Base-by-base conservation (phyloP, 2,113 vertebrate species). In the Melanostigma gelatinosum region DNA sequence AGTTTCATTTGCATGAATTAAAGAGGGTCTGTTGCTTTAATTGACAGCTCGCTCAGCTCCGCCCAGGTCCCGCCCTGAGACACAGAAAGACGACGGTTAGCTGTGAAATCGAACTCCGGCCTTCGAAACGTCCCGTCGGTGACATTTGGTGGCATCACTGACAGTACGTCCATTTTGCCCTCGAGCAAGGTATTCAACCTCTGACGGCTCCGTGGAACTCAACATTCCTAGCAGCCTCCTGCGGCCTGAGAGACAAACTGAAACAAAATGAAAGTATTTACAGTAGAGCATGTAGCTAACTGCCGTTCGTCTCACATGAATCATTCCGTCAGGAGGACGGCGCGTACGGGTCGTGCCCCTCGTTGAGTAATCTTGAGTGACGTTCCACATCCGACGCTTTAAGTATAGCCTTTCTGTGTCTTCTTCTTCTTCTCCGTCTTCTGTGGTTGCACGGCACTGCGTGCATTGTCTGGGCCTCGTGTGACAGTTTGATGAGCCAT, bases 401-500 rank as follows among this genome's bases (percentile, higher is more conserved):
- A 87, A 87, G 74, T 89, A 85, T 71, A 88, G 77, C 38, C 75
- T 79, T 79, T 78, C 65, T 38, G 27, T 77, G 50, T 36, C 18
- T 27, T 55, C 54, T 4, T 38, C 18, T 22, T 62, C 60, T 11
- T 62, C 36, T 22, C 76, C 46, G 78, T 69, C 78, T 86, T 78
- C 77, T 87, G 77, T 79, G 63, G 72, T 89, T 67, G 79, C 64
- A 40, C 55, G 38, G 75, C 16, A 52, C 76, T 77, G 79, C 27
- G 42, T 80, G 82, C 77, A 85, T 84, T 83, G 83, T 81, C 83
- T 88, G 67, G 11, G 63, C 82, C 81, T 60, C 29, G 68, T 22
- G 68, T 90, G 92, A 90, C 92, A 93, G 81, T 87, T 91, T 92
- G 88, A 93, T 91, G 90, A 93, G 85, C 86, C 82, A 91, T 92